Evolutionary conservation across 2,797 vertebrate species (phyloP), one percentile per base, ranked within the genome.

Genomic region (Chiroxiphia lanceolata): DNA sequence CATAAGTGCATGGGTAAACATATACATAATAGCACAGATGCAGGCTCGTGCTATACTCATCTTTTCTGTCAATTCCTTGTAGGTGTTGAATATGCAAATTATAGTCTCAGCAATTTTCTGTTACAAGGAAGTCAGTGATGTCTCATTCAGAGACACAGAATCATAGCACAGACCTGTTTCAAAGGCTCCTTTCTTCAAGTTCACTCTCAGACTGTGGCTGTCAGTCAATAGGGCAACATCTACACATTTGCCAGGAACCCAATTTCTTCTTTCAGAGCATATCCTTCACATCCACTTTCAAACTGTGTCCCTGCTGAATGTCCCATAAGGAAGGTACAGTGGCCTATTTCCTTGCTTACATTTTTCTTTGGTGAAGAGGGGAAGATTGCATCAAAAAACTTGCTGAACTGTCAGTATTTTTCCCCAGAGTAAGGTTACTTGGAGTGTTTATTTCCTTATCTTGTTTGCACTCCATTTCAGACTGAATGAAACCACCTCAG

Each of bases 1-100:
- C 4, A 6, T 83, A 91, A 94, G 36, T 44, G 38, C 44, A 91
- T 18, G 14, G 48, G 36, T 89, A 94, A 95, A 94, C 47, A 72
- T 19, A 40, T 40, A 67, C 72, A 6, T 78, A 91, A 94, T 27
- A 75, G 36, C 53, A 83, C 82, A 93, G 86, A 92, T 92, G 76
- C 36, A 79, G 54, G 36, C 92, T 85, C 1, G 0, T 26, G 14
- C 42, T 81, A n/a, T 26, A 33, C 20, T 87, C 53, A 23, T 40
- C 20, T 83, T 89, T 92, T 89, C 74, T 80, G 76, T 78, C 83
- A 93, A 14, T 80, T 95, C 78, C 94, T 94, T 51, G 29, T 34
- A 83, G 44, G 50, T 40, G 17, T n/a, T 90, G 77, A 93, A 86
- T 64, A 71, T 22, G 74, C 42, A 89, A 77, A 95, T 91, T 94